A percentile compares a stretch with the other conserved stretches of the same genome.
These are phyloP conservation scores for Gopherus evgoodei DNA, from an alignment of 2,113 vertebrate genomes.

Conservation along the genomic window DNA sequence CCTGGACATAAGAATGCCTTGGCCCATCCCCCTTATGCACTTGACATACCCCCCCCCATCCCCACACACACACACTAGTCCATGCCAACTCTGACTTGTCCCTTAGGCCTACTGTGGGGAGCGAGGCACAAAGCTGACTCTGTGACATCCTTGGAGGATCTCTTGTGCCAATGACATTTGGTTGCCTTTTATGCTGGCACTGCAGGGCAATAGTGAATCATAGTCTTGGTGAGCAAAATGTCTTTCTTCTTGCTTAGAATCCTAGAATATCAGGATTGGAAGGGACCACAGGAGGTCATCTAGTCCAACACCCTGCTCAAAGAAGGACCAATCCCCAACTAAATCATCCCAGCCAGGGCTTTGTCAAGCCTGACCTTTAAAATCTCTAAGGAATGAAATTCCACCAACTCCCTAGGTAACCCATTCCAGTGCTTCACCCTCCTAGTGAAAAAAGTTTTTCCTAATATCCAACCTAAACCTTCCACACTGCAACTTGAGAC, in stretches of 20 bases:
- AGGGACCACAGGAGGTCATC: too few relatives aligned
- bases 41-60: not conserved
- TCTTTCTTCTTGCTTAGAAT: not conserved
- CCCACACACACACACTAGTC: not conserved
- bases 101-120: fast-evolving
- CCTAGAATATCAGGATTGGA: too few relatives aligned
- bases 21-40: not conserved
- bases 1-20: not conserved
- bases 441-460: too few relatives aligned
- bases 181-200: not conserved
- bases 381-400: too few relatives aligned
- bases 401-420: too few relatives aligned
- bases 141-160: not conserved
- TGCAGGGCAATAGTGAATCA: not conserved
- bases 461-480: too few relatives aligned
- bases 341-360: too few relatives aligned
- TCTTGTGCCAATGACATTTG: not conserved
- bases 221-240: not conserved
- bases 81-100: fast-evolving
- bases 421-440: too few relatives aligned
- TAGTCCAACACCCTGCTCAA: too few relatives aligned
- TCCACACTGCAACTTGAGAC: too few relatives aligned
- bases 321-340: too few relatives aligned
- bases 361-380: too few relatives aligned
- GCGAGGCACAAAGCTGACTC: not conserved